Evolutionary conservation across 2,888 invertebrate species (phyloP).

Genomic region (Punctoribates punctum): DNA sequence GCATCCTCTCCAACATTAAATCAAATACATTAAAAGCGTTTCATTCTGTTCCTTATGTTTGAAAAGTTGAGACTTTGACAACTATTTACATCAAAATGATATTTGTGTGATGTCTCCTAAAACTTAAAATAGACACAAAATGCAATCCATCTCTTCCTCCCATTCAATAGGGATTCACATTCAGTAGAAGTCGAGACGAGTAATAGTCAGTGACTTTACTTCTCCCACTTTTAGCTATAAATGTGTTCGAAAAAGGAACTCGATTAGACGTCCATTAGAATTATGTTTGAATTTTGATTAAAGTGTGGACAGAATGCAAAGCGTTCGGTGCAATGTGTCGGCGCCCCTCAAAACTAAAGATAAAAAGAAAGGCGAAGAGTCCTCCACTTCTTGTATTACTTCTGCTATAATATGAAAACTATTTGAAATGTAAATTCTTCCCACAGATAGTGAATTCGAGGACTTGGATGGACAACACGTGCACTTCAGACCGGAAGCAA

Average conservation of each 20-base stretch:
- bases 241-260: neutral
- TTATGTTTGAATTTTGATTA: neutral
- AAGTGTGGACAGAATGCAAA: conserved; percentile 39
- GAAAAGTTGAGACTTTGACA: conserved; percentile 27
- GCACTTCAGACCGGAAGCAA: conserved; percentile 52
- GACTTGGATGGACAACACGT: conserved; percentile 48
- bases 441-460: conserved; percentile 49
- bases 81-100: conserved; percentile 10
- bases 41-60: neutral
- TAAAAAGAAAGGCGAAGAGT: neutral
- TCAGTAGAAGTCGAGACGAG: neutral
- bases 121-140: conserved; percentile 16
- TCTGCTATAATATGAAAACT: neutral
- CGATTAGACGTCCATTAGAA: neutral
- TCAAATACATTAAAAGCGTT: neutral
- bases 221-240: neutral
- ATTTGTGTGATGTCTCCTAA: conserved; percentile 22
- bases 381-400: neutral
- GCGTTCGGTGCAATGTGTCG: conserved; percentile 42
- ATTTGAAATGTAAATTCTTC: neutral
- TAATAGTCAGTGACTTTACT: neutral
- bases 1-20: neutral
- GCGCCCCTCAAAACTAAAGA: neutral
- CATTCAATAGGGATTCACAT: neutral
- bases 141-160: neutral